Evolutionary conservation across 1,140 invertebrate genomes (phyloP).

Genomic region (Nylanderia fulva): DNA sequence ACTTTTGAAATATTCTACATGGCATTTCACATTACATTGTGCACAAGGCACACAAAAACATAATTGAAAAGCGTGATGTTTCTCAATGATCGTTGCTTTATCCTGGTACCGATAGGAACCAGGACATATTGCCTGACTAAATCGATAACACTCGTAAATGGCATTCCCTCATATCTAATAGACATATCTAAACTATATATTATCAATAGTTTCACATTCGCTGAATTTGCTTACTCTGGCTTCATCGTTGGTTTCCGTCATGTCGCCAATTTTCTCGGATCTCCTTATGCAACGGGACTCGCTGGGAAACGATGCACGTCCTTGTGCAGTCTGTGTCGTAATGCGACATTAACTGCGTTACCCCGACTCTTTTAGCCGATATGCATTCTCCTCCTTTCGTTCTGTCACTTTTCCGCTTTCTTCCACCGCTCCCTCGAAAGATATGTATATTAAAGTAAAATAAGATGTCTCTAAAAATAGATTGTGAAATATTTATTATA

Average conservation of each 20-base stretch:
- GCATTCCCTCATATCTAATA: slow-evolving; percentile 10
- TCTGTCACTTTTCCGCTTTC: slow-evolving; percentile 70
- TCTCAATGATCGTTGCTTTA: neutral
- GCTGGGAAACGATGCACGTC: slow-evolving; percentile 42
- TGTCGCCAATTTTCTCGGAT: slow-evolving; percentile 53
- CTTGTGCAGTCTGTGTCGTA: slow-evolving; percentile 73
- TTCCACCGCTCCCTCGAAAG: slow-evolving; percentile 32
- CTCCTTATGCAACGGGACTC: neutral
- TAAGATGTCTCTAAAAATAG: slow-evolving; percentile 4
- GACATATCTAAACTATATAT: slow-evolving; percentile 18
- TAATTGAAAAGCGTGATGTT: neutral
- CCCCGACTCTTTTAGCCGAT: slow-evolving; percentile 70
- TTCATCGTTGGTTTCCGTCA: slow-evolving; percentile 80
- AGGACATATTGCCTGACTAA: neutral
- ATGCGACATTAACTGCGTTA: slow-evolving; percentile 82
- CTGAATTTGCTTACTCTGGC: slow-evolving; percentile 80
- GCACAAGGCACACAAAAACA: neutral
- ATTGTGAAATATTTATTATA: neutral
- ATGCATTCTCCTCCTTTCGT: slow-evolving; percentile 55
- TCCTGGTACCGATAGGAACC: slow-evolving; percentile 24
- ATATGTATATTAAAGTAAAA: slow-evolving; percentile 19
- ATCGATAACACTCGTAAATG: slow-evolving; percentile 44
- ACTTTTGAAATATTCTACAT: neutral
- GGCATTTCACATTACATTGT: slow-evolving; percentile 21
- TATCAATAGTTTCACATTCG: slow-evolving; percentile 21